A percentile compares a stretch with the other conserved stretches of the same genome.
These are phyloP conservation scores for Otocyon megalotis DNA, from an alignment of 2,113 vertebrate species.

Conservation along the genomic window DNA sequence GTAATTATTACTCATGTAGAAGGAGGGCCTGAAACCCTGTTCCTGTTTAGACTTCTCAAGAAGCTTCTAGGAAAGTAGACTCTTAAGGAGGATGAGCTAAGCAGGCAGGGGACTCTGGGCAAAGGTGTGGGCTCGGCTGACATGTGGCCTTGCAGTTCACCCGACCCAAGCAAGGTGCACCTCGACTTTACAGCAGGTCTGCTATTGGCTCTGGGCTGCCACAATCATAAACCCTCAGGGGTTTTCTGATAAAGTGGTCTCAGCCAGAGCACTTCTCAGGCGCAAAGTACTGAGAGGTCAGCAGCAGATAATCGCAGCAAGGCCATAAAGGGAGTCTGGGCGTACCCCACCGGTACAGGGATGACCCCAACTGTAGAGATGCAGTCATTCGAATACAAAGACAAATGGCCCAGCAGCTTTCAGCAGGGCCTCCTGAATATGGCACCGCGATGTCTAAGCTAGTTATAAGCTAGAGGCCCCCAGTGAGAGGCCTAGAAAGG, in stretches of 20 bases:
- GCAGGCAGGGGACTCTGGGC: neutral
- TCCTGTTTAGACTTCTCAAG: neutral
- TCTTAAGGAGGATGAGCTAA: neutral
- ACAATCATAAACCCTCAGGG: neutral
- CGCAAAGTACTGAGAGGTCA: fast-evolving
- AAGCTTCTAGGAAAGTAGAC: too few relatives aligned
- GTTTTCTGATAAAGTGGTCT: neutral
- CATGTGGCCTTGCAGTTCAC: neutral
- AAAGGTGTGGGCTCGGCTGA: fast-evolving
- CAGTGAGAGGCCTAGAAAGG: neutral
- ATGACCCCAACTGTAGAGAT: too few relatives aligned
- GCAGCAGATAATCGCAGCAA: too few relatives aligned
- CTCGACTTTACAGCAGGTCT: fast-evolving
- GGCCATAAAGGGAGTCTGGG: too few relatives aligned
- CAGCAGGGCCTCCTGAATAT: neutral
- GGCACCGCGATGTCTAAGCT: neutral
- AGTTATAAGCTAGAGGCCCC: neutral
- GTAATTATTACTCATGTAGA: fast-evolving
- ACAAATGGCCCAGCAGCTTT: neutral
- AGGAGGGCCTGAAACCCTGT: neutral
- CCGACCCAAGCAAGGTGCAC: too few relatives aligned
- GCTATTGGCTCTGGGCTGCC: neutral
- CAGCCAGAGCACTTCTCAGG: neutral
- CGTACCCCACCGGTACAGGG: fast-evolving
- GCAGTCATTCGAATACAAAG: neutral